These are phyloP conservation scores for Sebastolobus altivelis DNA, from an alignment of 2,797 vertebrate species.

Conservation along the genomic window DNA sequence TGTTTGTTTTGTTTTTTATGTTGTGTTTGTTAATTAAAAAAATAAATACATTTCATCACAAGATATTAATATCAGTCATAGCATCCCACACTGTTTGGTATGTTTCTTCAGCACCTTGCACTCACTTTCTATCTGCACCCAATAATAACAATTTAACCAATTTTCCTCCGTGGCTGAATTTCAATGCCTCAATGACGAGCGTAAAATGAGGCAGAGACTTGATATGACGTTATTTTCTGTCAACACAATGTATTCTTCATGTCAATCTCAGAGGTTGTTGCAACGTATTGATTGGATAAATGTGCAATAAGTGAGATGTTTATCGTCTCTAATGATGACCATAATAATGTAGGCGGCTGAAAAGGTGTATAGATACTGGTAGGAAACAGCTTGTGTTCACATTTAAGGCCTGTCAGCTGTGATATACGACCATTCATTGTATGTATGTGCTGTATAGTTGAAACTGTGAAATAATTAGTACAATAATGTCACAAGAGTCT, in stretches of 20 bases:
- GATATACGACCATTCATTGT: not conserved
- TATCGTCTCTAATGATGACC: not conserved
- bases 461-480: not conserved
- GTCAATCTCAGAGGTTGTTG: no score
- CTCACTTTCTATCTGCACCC: not conserved
- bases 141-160: not conserved
- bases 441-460: no score
- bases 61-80: no score
- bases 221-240: not conserved
- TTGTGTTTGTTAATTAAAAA: no score
- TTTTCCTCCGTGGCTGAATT: not conserved
- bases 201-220: not conserved
- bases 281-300: not conserved
- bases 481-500: not conserved
- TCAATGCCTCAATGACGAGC: not conserved
- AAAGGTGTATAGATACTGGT: not conserved
- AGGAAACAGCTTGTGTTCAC: not conserved
- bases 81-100: not conserved
- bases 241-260: not conserved
- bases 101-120: not conserved
- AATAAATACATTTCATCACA: no score
- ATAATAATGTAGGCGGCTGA: not conserved
- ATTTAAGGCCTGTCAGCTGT: not conserved
- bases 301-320: not conserved
- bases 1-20: no score